Base-by-base conservation (phyloP, 1,140 invertebrate genomes). In the Drosophila parabipectinata region DNA sequence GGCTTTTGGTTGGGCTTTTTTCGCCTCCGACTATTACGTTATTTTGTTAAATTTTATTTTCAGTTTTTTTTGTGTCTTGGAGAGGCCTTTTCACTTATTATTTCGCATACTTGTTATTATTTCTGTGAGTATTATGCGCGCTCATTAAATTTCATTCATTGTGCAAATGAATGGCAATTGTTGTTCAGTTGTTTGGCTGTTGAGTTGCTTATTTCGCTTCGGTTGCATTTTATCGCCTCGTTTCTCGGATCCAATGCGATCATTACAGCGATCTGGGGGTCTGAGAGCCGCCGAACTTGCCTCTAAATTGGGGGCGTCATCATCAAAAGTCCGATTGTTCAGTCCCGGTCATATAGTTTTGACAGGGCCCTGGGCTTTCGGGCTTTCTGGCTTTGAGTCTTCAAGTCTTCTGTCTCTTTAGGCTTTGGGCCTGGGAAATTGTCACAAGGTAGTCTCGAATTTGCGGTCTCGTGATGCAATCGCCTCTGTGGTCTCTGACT, bases 161-260 rank as follows among this genome's bases (percentile, higher is more conserved):
- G 77, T 72, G 66, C 66, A 84, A 84, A 84, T 84, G 80, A 77
- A 84, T 77, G 76, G 79, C 72, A 73, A 79, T 84, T 79, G 81
- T 84, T 72, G 63, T 26, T 28, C 28, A 28, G 26, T 1, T 21
- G 21, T 28, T 28, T 5, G 6, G 63, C 47, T 21, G 21, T 3
- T 28, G 18, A 47, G 47, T 52, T 71, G 51, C 52, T 28, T 4
- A 28, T 5, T 28, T 28, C 28, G 63, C 47, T 21, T 28, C 28
- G 60, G 47, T 55, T 71, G 51, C 53, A 58, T 71, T 82, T 82
- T 64, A 30, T 64, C 62, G 66, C 64, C 56, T 83, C 55, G 59
- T 83, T 79, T 60, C 57, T 64, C 30, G 48, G 39, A 68, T 54
- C 21, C 37, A 21, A 54, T 44, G 28, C 28, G 60, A 63, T 63